Conservation (phyloP, 2,113 vertebrate genomes). For the Chauna torquata region DNA sequence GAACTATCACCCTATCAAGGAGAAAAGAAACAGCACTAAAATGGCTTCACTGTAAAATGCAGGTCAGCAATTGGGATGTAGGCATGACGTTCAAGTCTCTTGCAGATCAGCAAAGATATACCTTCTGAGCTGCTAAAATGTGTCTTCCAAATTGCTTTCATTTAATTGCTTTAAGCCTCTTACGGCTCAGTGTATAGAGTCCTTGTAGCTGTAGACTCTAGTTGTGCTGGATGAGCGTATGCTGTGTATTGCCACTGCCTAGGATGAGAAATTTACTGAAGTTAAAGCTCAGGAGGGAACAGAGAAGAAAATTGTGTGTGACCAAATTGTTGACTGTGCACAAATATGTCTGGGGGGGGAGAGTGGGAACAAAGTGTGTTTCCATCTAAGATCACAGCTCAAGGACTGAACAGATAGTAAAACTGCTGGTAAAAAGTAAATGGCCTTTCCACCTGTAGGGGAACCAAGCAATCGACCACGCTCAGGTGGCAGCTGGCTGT, state of each 20-base stretch:
- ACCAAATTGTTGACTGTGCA: background rate
- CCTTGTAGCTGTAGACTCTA: background rate
- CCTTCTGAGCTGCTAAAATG: background rate
- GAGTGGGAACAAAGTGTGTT: background rate
- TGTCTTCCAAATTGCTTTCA: rapidly evolving
- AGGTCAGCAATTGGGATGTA: background rate
- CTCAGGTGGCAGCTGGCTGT: background rate
- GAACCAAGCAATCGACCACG: background rate
- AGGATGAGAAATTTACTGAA: background rate
- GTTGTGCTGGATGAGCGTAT: background rate
- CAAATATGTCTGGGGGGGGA: background rate
- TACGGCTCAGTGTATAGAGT: rapidly evolving
- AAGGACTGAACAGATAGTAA: background rate
- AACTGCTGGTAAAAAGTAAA: background rate
- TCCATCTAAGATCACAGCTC: background rate
- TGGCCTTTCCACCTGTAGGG: background rate
- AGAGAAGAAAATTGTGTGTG: background rate
- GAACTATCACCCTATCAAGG: background rate
- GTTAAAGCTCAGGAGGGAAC: background rate
- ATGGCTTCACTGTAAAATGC: background rate
- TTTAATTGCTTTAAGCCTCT: background rate
- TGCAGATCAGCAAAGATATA: background rate
- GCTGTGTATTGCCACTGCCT: background rate
- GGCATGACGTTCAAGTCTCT: background rate
- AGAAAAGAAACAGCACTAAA: background rate